A percentile compares a stretch with the other conserved stretches of the same genome.
These are phyloP conservation scores for Antheraea pernyi DNA, from an alignment of 1,140 invertebrate genomes.

Conservation along the genomic window DNA sequence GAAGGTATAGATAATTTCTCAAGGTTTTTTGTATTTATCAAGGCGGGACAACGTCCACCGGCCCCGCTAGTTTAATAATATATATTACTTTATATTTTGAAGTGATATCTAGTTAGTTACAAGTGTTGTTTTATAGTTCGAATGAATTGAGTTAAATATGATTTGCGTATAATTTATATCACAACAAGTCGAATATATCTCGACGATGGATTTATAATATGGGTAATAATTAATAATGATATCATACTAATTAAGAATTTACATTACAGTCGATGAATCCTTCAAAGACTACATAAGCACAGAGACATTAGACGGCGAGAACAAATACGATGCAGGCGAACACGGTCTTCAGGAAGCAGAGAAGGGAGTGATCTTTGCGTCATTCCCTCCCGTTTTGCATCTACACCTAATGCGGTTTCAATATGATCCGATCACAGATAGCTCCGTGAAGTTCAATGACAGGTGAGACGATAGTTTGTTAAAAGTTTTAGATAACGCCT, in stretches of 20 bases:
- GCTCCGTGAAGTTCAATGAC: constrained; percentile 99
- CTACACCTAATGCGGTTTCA: constrained; percentile 99
- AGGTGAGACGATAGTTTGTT: constrained; percentile 75
- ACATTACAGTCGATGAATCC: constrained; percentile 92
- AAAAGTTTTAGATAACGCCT: no score
- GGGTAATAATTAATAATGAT: not conserved
- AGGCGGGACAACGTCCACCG: no score
- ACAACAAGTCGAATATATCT: no score
- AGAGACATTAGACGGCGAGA: constrained; percentile 98
- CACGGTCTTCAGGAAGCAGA: constrained; percentile 98
- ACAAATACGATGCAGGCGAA: constrained; percentile 99
- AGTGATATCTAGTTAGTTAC: no score
- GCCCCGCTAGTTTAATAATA: no score
- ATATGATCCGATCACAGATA: constrained; percentile 98
- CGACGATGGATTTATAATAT: constrained; percentile 6
- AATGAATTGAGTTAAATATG: no score
- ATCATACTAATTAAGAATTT: not conserved
- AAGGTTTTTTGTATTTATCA: no score
- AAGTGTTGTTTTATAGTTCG: no score
- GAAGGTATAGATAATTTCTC: no score
- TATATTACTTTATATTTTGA: no score
- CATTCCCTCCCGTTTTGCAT: constrained; percentile 98
- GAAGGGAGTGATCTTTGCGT: constrained; percentile 98
- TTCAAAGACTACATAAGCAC: constrained; percentile 98
- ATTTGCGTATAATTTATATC: no score